Conservation (phyloP, 2,113 vertebrate species). For the Pyrgilauda ruficollis region DNA sequence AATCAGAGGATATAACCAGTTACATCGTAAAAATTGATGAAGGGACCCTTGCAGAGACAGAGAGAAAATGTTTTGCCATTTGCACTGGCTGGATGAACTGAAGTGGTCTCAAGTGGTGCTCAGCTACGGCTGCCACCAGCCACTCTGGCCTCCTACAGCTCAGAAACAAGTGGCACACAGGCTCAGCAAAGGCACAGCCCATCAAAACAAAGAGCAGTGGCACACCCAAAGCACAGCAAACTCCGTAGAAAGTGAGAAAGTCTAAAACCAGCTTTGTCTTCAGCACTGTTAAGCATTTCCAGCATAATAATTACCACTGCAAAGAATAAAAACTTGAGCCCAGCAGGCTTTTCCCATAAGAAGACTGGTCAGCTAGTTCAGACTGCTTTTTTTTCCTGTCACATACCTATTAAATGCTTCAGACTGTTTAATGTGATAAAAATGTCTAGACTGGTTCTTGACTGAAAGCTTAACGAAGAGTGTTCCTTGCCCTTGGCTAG, state of each 20-base stretch:
- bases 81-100: neutral
- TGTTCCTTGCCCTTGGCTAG: conserved; percentile 59
- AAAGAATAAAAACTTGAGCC: neutral
- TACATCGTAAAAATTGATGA: neutral
- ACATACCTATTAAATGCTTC: conserved; percentile 43
- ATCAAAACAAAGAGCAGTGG: neutral
- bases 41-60: neutral
- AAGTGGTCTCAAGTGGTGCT: neutral
- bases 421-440: conserved; percentile 52
- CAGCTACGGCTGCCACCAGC: neutral
- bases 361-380: conserved; percentile 26
- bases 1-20: neutral
- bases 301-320: neutral
- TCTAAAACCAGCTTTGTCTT: neutral
- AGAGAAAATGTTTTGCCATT: neutral
- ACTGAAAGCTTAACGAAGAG: conserved; percentile 32
- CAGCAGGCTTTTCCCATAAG: neutral
- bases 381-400: conserved; percentile 15
- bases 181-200: neutral
- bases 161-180: neutral
- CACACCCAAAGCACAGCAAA: neutral
- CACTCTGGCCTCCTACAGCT: neutral
- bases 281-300: neutral
- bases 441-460: conserved; percentile 27
- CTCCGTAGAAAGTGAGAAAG: accelerated